phyloP scores from a whole-genome alignment of 2,888 invertebrate species.

The Serrognathus titanus region DNA sequence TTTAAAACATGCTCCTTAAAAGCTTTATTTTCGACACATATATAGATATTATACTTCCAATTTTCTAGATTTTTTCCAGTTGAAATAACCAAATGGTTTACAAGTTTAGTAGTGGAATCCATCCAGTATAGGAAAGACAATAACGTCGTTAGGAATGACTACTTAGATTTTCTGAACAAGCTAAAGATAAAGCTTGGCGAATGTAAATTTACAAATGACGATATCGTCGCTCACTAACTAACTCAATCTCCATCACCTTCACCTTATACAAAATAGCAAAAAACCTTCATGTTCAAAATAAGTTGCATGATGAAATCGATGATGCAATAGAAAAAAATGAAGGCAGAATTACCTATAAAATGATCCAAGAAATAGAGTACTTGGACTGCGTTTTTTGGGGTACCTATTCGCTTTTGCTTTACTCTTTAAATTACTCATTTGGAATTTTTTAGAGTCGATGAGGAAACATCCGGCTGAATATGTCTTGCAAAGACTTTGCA shows the following conservation, averaged over 20 bases:
- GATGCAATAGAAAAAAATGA: constrained; percentile 44
- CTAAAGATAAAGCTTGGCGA: constrained; percentile 30
- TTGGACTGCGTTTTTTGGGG: constrained; percentile 10
- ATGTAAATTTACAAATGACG: constrained; percentile 19
- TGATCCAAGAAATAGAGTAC: constrained; percentile 49
- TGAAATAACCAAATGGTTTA: constrained; percentile 38
- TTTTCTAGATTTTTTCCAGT: constrained; percentile 22
- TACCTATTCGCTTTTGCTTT: not conserved
- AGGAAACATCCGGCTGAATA: constrained; percentile 32
- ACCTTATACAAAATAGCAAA: constrained; percentile 45
- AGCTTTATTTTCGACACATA: too few relatives aligned
- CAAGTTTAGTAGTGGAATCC: constrained; percentile 34
- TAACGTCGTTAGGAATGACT: constrained; percentile 43
- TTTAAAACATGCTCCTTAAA: too few relatives aligned
- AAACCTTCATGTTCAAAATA: constrained; percentile 52
- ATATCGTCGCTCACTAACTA: constrained; percentile 44
- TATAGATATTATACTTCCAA: too few relatives aligned
- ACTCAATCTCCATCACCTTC: constrained; percentile 45
- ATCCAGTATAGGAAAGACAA: constrained; percentile 43
- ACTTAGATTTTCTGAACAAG: constrained; percentile 40
- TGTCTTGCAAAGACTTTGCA: constrained; percentile 25
- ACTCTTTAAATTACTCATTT: too few relatives aligned
- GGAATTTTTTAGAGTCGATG: constrained; percentile 18
- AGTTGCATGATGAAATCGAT: constrained; percentile 52
- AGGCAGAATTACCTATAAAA: constrained; percentile 50